Evolutionary conservation across 2,888 invertebrate genomes (phyloP), one percentile per base, ranked within the genome.

Genomic region (Balanococcus diminutus): DNA sequence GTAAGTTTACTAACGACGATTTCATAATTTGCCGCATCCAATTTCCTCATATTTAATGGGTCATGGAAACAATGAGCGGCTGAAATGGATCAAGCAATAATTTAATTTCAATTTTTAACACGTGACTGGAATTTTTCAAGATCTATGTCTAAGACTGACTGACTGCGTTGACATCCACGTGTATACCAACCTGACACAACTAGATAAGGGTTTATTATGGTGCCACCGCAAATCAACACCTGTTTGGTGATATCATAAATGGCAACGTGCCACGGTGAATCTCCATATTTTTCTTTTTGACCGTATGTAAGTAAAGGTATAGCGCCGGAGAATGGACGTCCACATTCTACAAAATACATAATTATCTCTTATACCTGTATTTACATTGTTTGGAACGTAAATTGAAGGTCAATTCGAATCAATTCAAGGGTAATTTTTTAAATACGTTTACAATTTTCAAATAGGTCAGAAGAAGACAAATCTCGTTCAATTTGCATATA

Each of bases 21-120:
- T 82, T 82, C 42, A 16, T 25, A 82, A 82, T 82, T 51, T 1
- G 1, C 28, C n/a, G 1, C 46, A 9, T 14, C 9, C 28, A 31
- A 8, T 51, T 46, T 82, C 28, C n/a, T 16, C 1, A 51, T 4
- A 9, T 42, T 42, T 8, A n/a, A 2, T 3, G 28, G 46, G 16
- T 82, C 51, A 31, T 82, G 32, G 28, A 84, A 84, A 67, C 84
- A 84, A 25, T 84, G 84, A 84, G 84, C 84, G 31, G 84, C 84
- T 84, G 32, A 56, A 84, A 82, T 51, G 1, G 19, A 9, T 16
- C 25, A 67, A 67, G 1, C 14, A 14, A 42, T 19, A 81, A 81
- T 36, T 2, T 11, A 31, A 8, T 28, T 79, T 28, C n/a, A 28
- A 19, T 6, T n/a, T 61, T n/a, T n/a, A n/a, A n/a, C n/a, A n/a